Evolutionary conservation across 2,113 vertebrate genomes (phyloP), one percentile per base, ranked within the genome.

Genomic region (Microcebus lehilahytsara): DNA sequence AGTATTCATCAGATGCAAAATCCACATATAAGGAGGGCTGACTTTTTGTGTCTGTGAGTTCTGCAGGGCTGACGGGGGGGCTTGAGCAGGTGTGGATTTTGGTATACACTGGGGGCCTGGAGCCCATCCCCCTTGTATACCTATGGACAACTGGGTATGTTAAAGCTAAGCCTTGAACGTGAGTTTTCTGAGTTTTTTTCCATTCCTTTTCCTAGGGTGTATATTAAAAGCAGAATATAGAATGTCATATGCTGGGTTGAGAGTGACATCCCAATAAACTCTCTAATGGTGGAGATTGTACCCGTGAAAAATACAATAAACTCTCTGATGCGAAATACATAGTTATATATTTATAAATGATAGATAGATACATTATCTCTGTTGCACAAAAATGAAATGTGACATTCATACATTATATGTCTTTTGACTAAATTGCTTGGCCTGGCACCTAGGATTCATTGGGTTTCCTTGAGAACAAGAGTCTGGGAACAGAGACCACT

Each of bases 161-260:
- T 40, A 91, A 89, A 83, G 46, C 22, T 23, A 74, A 79, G 32
- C 51, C 49, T 64, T 53, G 75, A 85, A 66, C 6, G 7, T 89
- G 9, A 3, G 2, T 87, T 97, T 97, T 64, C 62, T 77, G 27
- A 91, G 30, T 89, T 42, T 93, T 30, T 64, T 95, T 89, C 25
- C 34, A n/a, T 78, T 81, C 20, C 0, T 6, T 0, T 25, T 78
- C n/a, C 25, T 80, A n/a, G 11, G 17, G 58, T 56, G 78, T 23
- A 83, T 13, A 56, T n/a, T 84, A 81, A 64, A 90, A 95, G 49
- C 6, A 79, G 49, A 89, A 66, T 42, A 6, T 53, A 79, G 67
- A 85, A 66, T 83, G 46, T 74, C 9, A 53, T 30, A 20, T 53
- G 16, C 56, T 87, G 22, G 37, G 9, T 69, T 72, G 46, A 93